Evolutionary conservation across 2,113 vertebrate genomes (phyloP), one percentile per base, ranked within the genome.

Genomic region (Gadus macrocephalus): DNA sequence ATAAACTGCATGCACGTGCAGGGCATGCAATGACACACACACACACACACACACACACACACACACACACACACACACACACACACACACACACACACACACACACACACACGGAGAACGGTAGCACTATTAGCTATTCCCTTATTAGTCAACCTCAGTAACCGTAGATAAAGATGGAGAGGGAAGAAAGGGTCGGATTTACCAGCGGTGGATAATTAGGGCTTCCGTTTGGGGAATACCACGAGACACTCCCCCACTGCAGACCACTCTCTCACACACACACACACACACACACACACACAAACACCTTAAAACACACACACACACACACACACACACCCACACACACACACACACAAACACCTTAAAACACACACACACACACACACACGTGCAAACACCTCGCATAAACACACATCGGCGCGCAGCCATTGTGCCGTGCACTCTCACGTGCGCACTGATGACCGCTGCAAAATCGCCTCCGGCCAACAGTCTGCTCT

Each of bases 191-290:
- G 53, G 7, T 69, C 74, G 83, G 85, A 88, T 88, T 85, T 76
- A 68, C 64, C 62, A 67, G 60, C 35, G 42, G 49, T 71, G 71
- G 64, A 64, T 86, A 85, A 87, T 88, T 83, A 82, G 77, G 74
- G 72, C 70, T 83, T 65, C 74, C 77, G 77, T 83, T 87, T 86
- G 72, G 90, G 89, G 87, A 90, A 91, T 87, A 89, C 82, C 0
- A 59, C 67, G 73, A 75, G 78, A 75, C 73, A 69, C 64, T 74
- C 68, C 28, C 74, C 67, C 66, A 64, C 63, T 20, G 58, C 68
- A 63, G 67, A 66, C 68, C 76, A 72, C 63, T 49, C 42, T 7
- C 42, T 12, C 27, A 61, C 22, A 62, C 70, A 61, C 66, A 59
- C 74, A 65, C 42, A 49, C 42, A 49, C 42, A 49, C 42, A 49